Percentiles rank a stretch among this genome's conserved stretches.
These are phyloP conservation scores for Coracopsis vasa DNA, from an alignment of 2,113 vertebrate genomes.

Conservation along the genomic window DNA sequence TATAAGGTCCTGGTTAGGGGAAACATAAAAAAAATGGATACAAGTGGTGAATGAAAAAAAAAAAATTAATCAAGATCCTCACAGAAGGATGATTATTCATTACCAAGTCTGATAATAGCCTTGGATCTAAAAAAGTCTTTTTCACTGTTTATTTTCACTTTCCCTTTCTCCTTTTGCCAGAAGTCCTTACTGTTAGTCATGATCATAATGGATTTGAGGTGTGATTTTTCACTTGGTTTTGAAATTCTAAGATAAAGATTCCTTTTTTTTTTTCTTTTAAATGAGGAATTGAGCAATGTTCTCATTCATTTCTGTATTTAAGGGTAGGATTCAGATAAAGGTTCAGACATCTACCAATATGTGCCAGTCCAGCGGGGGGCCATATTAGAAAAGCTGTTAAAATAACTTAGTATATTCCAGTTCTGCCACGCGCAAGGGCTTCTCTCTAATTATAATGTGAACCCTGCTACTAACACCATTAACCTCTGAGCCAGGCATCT, in stretches of 20 bases:
- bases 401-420: background rate
- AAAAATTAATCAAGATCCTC: background rate
- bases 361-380: background rate
- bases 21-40: background rate
- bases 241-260: background rate
- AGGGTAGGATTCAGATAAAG: background rate
- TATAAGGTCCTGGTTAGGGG: background rate
- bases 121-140: background rate
- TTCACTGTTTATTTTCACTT: background rate
- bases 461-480: background rate
- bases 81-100: background rate
- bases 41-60: background rate
- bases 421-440: background rate
- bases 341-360: background rate
- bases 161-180: background rate
- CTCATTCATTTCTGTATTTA: background rate
- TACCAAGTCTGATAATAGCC: background rate
- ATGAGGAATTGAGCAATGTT: background rate
- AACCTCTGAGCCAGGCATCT: background rate
- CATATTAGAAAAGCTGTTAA: background rate
- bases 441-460: background rate
- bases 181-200: background rate
- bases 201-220: background rate
- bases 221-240: background rate
- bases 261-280: background rate